Evolutionary conservation across 2,888 invertebrate genomes (phyloP).

Genomic region (Lysandra bellargus): DNA sequence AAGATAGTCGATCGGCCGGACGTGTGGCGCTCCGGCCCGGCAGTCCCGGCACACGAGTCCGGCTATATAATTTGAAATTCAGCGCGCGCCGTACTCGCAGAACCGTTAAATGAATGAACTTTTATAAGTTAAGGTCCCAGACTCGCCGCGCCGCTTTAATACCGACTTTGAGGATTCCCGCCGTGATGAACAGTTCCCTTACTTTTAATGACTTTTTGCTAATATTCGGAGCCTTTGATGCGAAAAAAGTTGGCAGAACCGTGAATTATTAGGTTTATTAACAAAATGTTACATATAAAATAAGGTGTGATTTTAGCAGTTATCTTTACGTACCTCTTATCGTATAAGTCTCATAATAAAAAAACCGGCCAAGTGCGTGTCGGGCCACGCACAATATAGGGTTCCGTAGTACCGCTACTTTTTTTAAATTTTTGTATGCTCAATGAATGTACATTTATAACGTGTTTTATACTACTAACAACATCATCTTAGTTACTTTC

Average conservation of each 20-base stretch:
- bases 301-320: not conserved
- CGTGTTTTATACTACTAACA: no score
- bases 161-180: slow-evolving; percentile 69
- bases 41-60: slow-evolving; percentile 40
- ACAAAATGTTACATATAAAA: slow-evolving; percentile 41
- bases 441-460: no score
- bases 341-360: not conserved
- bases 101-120: slow-evolving; percentile 80
- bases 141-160: slow-evolving; percentile 66
- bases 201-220: slow-evolving; percentile 81
- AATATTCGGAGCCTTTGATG: slow-evolving; percentile 68
- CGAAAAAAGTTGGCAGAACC: slow-evolving; percentile 54
- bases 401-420: no score
- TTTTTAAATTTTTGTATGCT: no score
- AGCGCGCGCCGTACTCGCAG: slow-evolving; percentile 58
- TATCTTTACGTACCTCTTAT: not conserved
- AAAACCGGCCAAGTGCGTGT: no score
- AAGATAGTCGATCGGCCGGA: slow-evolving; percentile 2
- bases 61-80: slow-evolving; percentile 66
- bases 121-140: slow-evolving; percentile 73
- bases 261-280: slow-evolving; percentile 56
- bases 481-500: no score
- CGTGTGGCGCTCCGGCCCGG: not conserved
- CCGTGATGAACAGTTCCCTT: slow-evolving; percentile 75
- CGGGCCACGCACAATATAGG: no score